These are phyloP conservation scores for Cebuella pygmaea DNA, from an alignment of 2,797 vertebrate genomes.

Conservation along the genomic window DNA sequence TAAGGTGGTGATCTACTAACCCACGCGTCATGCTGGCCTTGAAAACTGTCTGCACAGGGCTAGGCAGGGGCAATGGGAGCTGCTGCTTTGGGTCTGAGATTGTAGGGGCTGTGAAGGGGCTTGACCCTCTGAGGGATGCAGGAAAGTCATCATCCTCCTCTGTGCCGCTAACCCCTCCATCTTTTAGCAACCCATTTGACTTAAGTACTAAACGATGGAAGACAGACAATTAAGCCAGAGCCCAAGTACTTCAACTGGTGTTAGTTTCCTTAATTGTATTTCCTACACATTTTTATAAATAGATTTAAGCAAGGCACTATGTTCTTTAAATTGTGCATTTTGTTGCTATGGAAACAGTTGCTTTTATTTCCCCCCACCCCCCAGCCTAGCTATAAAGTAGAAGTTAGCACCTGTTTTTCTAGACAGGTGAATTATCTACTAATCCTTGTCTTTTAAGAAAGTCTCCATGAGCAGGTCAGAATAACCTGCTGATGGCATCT, in stretches of 20 bases:
- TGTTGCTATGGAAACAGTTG: constrained; percentile 84
- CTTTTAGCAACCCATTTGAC: constrained; percentile 35
- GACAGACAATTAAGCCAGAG: constrained; percentile 77
- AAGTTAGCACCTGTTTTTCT: constrained; percentile 61
- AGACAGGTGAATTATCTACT: constrained; percentile 55
- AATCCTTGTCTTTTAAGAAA: constrained; percentile 11
- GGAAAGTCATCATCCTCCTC: neutral
- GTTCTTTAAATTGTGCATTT: constrained; percentile 85
- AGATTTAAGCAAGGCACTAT: constrained; percentile 82
- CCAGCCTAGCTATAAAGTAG: constrained; percentile 69
- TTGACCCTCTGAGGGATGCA: neutral
- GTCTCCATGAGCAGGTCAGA: neutral
- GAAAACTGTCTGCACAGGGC: neutral
- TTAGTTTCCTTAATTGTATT: constrained; percentile 84
- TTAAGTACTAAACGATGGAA: constrained; percentile 68
- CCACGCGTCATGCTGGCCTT: neutral
- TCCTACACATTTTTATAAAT: constrained; percentile 87
- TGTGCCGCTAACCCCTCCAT: constrained; percentile 31
- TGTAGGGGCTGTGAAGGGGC: too few relatives aligned
- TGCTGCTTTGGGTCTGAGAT: too few relatives aligned
- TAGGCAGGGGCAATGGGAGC: neutral
- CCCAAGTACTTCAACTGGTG: constrained; percentile 79
- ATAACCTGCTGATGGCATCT: neutral
- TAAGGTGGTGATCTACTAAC: neutral
- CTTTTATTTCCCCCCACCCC: neutral